phyloP scores from a whole-genome alignment of 1,140 invertebrate genomes.

The Microplitis mediator region DNA sequence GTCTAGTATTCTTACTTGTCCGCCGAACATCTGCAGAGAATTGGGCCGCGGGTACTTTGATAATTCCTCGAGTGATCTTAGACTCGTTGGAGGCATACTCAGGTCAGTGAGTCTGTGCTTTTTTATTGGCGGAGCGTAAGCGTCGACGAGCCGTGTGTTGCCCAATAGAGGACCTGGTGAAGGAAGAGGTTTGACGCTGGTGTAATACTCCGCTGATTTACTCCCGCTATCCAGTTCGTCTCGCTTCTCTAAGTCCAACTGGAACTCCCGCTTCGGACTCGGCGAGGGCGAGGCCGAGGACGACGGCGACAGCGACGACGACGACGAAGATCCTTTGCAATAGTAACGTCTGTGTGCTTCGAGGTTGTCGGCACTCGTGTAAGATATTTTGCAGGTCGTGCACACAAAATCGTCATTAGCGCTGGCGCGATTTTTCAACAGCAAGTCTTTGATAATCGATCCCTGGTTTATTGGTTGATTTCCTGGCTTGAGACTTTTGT shows the following conservation, averaged over 20 bases:
- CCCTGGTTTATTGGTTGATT: constrained; percentile 64
- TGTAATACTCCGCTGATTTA: constrained; percentile 49
- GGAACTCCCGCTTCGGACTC: constrained; percentile 51
- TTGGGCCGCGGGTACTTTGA: constrained; percentile 59
- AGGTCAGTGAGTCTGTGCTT: constrained; percentile 60
- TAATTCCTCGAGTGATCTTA: constrained; percentile 67
- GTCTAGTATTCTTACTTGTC: constrained; percentile 76
- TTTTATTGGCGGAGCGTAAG: constrained; percentile 63
- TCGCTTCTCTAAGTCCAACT: constrained; percentile 61
- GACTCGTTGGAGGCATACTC: constrained; percentile 51
- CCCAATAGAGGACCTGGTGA: constrained; percentile 81
- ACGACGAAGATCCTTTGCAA: constrained; percentile 63
- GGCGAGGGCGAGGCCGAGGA: not conserved
- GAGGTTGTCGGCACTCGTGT: constrained; percentile 72
- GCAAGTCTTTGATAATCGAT: constrained; percentile 83
- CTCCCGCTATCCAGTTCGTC: constrained; percentile 56
- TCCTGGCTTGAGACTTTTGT: constrained; percentile 43
- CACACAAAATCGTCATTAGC: constrained; percentile 63
- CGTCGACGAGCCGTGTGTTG: constrained; percentile 78
- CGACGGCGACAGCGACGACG: no score
- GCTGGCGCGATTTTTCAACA: constrained; percentile 70
- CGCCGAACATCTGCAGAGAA: constrained; percentile 76
- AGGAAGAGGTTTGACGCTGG: constrained; percentile 65
- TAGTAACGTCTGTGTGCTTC: constrained; percentile 73
- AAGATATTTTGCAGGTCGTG: constrained; percentile 69